These are phyloP conservation scores for Pelmatolapia mariae DNA, from an alignment of 2,113 vertebrate genomes.

Conservation along the genomic window DNA sequence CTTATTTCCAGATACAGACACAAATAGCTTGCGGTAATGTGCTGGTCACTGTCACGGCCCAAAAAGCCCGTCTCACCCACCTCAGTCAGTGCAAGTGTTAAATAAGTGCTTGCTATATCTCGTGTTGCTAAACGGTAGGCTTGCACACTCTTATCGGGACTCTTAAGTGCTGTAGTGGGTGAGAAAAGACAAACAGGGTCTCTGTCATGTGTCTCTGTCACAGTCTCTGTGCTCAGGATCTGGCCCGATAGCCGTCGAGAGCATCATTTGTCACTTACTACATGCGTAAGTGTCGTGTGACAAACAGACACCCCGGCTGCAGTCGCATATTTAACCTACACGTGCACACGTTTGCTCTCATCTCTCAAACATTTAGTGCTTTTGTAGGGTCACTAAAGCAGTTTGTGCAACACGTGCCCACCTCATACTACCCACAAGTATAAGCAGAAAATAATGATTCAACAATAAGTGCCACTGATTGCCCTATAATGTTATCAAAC, in stretches of 20 bases:
- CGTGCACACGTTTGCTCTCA: background rate
- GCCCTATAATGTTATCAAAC: background rate
- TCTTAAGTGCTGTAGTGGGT: slow-evolving; percentile 45
- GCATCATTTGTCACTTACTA: slow-evolving; percentile 25
- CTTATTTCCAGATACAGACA: background rate
- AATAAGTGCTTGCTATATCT: slow-evolving; percentile 23
- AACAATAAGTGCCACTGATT: background rate
- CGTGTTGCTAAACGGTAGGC: background rate
- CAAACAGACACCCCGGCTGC: background rate
- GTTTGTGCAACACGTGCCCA: background rate
- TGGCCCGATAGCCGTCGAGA: slow-evolving; percentile 21
- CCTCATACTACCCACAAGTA: background rate
- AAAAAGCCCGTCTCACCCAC: background rate
- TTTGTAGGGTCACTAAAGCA: background rate
- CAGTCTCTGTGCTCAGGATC: background rate
- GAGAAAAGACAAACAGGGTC: slow-evolving; percentile 47
- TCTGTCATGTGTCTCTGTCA: slow-evolving; percentile 55
- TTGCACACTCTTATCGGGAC: slow-evolving; percentile 29
- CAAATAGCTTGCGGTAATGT: slow-evolving; percentile 5
- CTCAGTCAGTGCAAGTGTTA: background rate
- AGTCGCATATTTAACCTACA: background rate
- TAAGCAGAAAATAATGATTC: rapidly evolving
- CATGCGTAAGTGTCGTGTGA: slow-evolving; percentile 1
- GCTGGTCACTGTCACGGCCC: background rate
- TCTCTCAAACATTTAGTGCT: background rate